Base-by-base conservation (phyloP, 1,140 invertebrate species). In the Brachionus sp. region DNA sequence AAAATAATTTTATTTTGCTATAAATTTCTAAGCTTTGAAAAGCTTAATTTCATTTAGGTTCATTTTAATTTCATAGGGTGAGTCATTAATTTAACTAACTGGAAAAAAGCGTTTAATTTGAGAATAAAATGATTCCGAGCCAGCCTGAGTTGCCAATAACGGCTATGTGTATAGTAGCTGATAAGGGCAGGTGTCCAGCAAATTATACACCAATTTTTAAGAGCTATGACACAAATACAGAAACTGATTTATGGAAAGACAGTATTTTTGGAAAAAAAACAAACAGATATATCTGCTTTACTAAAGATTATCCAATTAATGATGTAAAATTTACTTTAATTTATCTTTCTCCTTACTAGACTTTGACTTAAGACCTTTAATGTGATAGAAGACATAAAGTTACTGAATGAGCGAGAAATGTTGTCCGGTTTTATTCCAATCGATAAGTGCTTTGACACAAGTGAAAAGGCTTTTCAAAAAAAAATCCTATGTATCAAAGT, bases 191-290 rank as follows among this genome's bases (percentile, higher is more conserved):
- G 37, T 80, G 77, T 9, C 77, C 77, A 12, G 37, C 77, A 16
- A 80, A 62, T 29, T 80, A 80, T 66, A 80, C 33, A 1, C 50
- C 77, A 23, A 37, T 80, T 29, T 57, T 12, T 19, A 57, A 35
- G 19, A 80, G 77, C 16, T n/a, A 80, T 35, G 77, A 80, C 13
- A 80, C 77, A 29, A 66, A 80, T 44, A 42, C 25, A 13, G 77
- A 80, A 80, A 80, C 77, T 57, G 77, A 80, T 62, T 44, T 80
- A 19, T 80, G 77, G 77, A 57, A 66, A 57, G 77, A 80, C 19
- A 53, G 77, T 44, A 23, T 80, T 29, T 80, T 80, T 16, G 62
- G 77, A 29, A 80, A 62, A 44, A 80, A 80, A 62, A 80, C 16
- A 62, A 80, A 80, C 33, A 12, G 77, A 19, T 80, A 13, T 25